These are phyloP conservation scores for Oxycera nigricornis DNA, from an alignment of 2,888 invertebrate genomes.

Conservation along the genomic window DNA sequence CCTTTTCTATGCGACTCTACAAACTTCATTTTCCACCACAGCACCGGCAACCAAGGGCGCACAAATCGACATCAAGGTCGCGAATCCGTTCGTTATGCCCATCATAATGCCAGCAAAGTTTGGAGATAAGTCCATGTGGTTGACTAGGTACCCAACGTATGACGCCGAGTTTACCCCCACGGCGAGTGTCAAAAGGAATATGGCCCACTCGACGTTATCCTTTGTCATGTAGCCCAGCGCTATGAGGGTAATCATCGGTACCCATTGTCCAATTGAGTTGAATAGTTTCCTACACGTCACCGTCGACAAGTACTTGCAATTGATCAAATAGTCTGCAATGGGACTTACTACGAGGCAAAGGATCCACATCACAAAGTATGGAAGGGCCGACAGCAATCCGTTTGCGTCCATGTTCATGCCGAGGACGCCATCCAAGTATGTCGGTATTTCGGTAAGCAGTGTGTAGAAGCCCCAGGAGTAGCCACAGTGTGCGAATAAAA, in stretches of 20 bases:
- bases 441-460: constrained; percentile 73
- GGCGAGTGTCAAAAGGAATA: constrained; percentile 66
- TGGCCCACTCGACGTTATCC: constrained; percentile 62
- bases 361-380: constrained; percentile 66
- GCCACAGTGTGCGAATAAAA: constrained; percentile 69
- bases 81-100: constrained; percentile 72
- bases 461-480: constrained; percentile 80
- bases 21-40: constrained; percentile 66
- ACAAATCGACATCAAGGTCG: constrained; percentile 70
- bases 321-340: constrained; percentile 64
- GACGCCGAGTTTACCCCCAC: constrained; percentile 70
- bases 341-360: constrained; percentile 64
- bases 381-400: constrained; percentile 65
- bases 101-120: constrained; percentile 74
- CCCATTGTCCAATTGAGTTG: constrained; percentile 62
- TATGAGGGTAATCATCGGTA: constrained; percentile 66
- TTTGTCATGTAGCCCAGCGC: constrained; percentile 64
- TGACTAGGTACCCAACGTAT: constrained; percentile 70
- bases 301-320: constrained; percentile 59
- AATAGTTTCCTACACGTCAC: constrained; percentile 58
- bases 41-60: constrained; percentile 69
- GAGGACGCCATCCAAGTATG: constrained; percentile 70
- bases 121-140: constrained; percentile 75
- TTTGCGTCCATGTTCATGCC: constrained; percentile 68
- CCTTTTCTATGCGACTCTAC: neutral